Percentiles rank a stretch among this genome's conserved stretches.
These are phyloP conservation scores for Drosophila sproati DNA, from an alignment of 1,140 invertebrate species.

Conservation along the genomic window DNA sequence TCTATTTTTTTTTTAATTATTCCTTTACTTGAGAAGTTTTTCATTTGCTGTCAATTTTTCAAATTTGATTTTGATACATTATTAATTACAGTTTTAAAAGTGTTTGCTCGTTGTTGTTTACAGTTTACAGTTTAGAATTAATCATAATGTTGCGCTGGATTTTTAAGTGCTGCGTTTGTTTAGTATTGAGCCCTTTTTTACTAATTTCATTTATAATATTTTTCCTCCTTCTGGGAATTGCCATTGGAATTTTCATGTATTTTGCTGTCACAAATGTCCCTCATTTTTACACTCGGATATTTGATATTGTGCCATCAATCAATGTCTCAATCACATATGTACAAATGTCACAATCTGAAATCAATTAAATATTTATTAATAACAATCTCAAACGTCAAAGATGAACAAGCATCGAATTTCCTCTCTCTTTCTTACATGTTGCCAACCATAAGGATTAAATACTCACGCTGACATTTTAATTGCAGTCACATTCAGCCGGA, in stretches of 20 bases:
- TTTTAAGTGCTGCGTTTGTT: no score
- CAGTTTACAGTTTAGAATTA: not conserved
- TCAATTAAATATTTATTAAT: constrained; percentile 75
- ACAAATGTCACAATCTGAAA: constrained; percentile 34
- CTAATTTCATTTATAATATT: not conserved
- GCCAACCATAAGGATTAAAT: not conserved
- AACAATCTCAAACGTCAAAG: constrained; percentile 33
- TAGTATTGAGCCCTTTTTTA: no score
- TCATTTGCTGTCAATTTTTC: not conserved
- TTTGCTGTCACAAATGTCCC: constrained; percentile 11
- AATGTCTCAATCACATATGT: constrained; percentile 39
- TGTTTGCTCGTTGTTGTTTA: constrained; percentile 9
- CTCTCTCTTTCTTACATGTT: not conserved
- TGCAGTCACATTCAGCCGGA: constrained; percentile 2
- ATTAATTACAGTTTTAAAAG: constrained; percentile 43
- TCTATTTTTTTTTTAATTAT: constrained; percentile 27
- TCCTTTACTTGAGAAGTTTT: constrained; percentile 1
- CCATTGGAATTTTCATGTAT: not conserved
- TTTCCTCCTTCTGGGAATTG: no score
- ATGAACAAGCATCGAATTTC: constrained; percentile 44
- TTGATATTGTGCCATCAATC: constrained; percentile 54
- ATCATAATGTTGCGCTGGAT: no score
- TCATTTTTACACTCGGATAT: not conserved
- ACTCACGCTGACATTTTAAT: not conserved
- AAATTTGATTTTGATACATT: not conserved